A percentile compares a stretch with the other conserved stretches of the same genome.
phyloP scores from a whole-genome alignment of 2,113 vertebrate species.

The Ramphastos sulfuratus region DNA sequence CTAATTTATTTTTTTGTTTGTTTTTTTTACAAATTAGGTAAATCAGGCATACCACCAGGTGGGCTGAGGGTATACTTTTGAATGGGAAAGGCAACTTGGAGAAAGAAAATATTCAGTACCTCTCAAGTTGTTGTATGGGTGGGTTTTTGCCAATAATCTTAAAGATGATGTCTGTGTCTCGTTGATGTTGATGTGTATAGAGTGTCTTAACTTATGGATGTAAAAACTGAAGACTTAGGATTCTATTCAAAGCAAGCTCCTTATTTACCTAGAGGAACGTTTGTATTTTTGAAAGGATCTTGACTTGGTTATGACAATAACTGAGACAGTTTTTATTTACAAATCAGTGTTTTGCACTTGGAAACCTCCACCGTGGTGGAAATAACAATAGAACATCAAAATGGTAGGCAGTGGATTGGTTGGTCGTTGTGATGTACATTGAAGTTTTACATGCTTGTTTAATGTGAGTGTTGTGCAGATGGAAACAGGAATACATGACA shows the following conservation, averaged over 20 bases:
- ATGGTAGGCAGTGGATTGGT: not conserved
- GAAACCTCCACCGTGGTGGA: not conserved
- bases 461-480: not conserved
- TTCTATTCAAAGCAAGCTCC: not conserved
- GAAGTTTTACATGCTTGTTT: not conserved
- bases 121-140: not conserved
- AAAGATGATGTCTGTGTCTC: not conserved
- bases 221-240: not conserved
- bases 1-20: no score
- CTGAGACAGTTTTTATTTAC: not conserved
- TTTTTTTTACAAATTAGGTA: not conserved
- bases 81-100: not conserved
- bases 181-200: rapidly evolving
- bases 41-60: not conserved
- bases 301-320: not conserved
- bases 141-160: not conserved
- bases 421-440: not conserved
- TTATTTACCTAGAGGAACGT: not conserved
- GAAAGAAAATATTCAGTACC: not conserved
- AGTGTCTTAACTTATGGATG: not conserved
- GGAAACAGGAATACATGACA: not conserved
- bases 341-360: not conserved
- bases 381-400: not conserved
- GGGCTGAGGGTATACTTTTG: not conserved
- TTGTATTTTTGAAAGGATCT: not conserved